These are phyloP conservation scores for Ophthalmolycus amberensis DNA, from an alignment of 2,113 vertebrate genomes.

Conservation along the genomic window DNA sequence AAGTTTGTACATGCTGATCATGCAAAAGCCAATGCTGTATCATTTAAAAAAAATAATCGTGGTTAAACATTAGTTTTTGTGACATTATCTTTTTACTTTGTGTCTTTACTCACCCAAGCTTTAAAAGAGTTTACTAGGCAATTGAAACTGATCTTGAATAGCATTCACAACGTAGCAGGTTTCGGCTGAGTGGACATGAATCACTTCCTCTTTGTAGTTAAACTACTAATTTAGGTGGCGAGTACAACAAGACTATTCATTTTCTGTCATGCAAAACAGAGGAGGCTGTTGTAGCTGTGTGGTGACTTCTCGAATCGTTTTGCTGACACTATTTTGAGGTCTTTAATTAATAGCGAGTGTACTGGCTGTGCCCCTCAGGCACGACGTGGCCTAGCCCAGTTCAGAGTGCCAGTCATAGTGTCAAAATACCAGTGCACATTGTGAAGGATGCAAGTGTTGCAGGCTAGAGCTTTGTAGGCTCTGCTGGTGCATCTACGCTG, in stretches of 20 bases:
- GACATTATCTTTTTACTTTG: constrained; percentile 46
- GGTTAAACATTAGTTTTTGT: constrained; percentile 64
- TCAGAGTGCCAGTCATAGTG: constrained; percentile 60
- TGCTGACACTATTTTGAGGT: constrained; percentile 33
- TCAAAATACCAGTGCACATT: constrained; percentile 60
- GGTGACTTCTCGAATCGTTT: constrained; percentile 39
- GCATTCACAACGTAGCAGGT: neutral
- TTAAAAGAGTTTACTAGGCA: constrained; percentile 33
- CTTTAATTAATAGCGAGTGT: constrained; percentile 19
- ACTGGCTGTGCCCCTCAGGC: constrained; percentile 32
- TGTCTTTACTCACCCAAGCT: neutral
- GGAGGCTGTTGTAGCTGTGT: constrained; percentile 14
- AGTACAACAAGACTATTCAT: constrained; percentile 42
- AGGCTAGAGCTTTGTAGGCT: constrained; percentile 4
- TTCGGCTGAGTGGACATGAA: constrained; percentile 1
- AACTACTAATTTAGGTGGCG: constrained; percentile 17
- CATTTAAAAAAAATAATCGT: neutral
- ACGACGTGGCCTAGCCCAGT: constrained; percentile 49
- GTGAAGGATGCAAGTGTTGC: constrained; percentile 51
- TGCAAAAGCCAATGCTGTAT: neutral
- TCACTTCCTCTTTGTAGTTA: constrained; percentile 9
- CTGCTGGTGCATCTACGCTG: constrained; percentile 44
- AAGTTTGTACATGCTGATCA: neutral
- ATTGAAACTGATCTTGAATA: constrained; percentile 13
- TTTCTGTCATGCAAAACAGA: constrained; percentile 17